Evolutionary conservation across 35 echinoderm and acorn worm species (phyloP).

Genomic region (Eucidaris tribuloides): DNA sequence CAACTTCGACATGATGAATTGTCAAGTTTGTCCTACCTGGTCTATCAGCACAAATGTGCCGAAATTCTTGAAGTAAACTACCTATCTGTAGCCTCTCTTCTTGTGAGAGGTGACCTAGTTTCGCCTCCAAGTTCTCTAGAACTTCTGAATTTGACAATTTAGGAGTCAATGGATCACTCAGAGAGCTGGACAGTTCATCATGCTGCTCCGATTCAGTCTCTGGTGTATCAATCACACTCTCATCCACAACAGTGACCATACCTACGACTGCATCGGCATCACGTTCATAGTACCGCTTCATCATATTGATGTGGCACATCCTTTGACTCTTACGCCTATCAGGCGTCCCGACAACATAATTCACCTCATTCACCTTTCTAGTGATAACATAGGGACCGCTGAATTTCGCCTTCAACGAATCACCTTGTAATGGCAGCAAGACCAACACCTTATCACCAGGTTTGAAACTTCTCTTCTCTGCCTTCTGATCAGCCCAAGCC

Average conservation of each 20-base stretch:
- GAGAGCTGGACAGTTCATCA: neutral
- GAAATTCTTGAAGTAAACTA: neutral
- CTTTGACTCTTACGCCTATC: constrained; percentile 29
- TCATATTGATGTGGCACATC: constrained; percentile 72
- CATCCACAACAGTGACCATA: neutral
- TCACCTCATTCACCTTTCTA: constrained; percentile 38
- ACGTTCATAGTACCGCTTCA: constrained; percentile 48
- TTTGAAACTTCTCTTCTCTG: constrained; percentile 22
- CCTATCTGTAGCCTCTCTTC: constrained; percentile 24
- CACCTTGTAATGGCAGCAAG: constrained; percentile 37
- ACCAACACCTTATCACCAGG: constrained; percentile 63
- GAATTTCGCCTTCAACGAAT: constrained; percentile 50
- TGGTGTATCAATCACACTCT: neutral
- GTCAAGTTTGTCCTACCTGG: constrained; percentile 36
- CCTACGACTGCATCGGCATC: neutral
- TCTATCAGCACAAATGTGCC: constrained; percentile 57
- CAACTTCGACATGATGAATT: constrained; percentile 61
- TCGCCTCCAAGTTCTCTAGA: constrained; percentile 27
- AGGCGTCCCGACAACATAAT: constrained; percentile 60
- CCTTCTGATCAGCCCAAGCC: constrained; percentile 45
- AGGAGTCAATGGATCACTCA: neutral
- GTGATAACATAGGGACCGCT: constrained; percentile 47
- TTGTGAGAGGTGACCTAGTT: constrained; percentile 34
- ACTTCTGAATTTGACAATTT: constrained; percentile 49
- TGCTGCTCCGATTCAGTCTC: neutral